These are phyloP conservation scores for Drosophila punjabiensis DNA, from an alignment of 1,140 invertebrate genomes.

Conservation along the genomic window DNA sequence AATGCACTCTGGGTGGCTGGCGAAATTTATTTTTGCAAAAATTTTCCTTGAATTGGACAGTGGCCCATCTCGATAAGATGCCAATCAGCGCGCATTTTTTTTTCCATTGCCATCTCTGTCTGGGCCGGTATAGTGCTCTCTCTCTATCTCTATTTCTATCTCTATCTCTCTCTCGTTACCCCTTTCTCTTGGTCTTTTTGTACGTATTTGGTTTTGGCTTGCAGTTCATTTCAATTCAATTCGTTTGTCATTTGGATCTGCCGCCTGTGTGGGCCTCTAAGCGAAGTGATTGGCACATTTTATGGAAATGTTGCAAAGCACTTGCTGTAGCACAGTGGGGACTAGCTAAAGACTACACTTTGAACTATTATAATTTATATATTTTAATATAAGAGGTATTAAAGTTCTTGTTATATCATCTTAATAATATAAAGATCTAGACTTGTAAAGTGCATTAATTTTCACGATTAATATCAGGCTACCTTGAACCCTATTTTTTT, in stretches of 20 bases:
- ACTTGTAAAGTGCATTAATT: not conserved
- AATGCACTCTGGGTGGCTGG: conserved; percentile 69
- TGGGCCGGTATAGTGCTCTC: not conserved
- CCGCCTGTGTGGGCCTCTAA: conserved; percentile 65
- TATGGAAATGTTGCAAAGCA: conserved; percentile 74
- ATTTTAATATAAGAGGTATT: not conserved
- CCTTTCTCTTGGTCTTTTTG: conserved; percentile 6
- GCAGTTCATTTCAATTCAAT: conserved; percentile 83
- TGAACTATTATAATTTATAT: not conserved
- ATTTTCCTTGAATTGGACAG: conserved; percentile 83
- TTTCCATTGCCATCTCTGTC: conserved; percentile 55
- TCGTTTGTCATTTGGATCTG: conserved; percentile 75
- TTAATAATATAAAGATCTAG: too few species aligned
- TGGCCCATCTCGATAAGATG: conserved; percentile 84
- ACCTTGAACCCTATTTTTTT: too few species aligned
- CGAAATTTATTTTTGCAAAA: conserved; percentile 80
- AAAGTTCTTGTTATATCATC: not conserved
- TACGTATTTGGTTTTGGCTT: conserved; percentile 23
- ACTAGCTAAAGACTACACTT: not conserved
- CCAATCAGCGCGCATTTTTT: conserved; percentile 78
- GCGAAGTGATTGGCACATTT: conserved; percentile 77
- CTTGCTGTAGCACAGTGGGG: conserved; percentile 42
- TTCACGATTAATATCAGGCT: not conserved
- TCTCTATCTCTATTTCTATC: conserved; percentile 17
- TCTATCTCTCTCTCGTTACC: conserved; percentile 6